phyloP scores from a whole-genome alignment of 2,113 vertebrate species.

The Galeopterus variegatus region DNA sequence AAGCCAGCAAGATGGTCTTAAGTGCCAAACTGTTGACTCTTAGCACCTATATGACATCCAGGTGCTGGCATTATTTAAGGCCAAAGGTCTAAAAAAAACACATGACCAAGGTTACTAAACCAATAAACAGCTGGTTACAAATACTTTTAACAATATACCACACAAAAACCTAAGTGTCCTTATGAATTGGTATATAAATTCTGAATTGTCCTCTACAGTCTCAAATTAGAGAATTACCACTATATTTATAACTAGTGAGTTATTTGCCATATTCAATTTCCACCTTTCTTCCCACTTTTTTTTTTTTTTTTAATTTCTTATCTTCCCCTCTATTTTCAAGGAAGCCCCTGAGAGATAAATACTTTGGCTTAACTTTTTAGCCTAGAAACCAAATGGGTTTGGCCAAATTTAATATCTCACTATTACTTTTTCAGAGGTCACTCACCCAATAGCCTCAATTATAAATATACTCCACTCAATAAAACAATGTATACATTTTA shows the following conservation, averaged over 20 bases:
- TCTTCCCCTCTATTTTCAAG: conserved; percentile 14
- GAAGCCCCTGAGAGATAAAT: background rate
- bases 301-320: too few species aligned
- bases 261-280: background rate
- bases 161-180: background rate
- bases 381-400: conserved; percentile 7
- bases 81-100: conserved; percentile 66
- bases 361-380: conserved; percentile 46
- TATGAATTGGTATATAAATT: background rate
- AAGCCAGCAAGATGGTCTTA: background rate
- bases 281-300: background rate
- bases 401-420: background rate
- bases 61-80: conserved; percentile 32
- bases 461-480: conserved; percentile 11
- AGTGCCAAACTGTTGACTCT: background rate
- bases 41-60: background rate
- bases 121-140: background rate
- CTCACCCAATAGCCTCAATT: background rate
- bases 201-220: background rate
- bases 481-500: background rate
- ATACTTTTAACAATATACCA: conserved; percentile 26
- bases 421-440: conserved; percentile 30
- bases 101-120: background rate
- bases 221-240: background rate
- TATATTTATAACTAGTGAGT: background rate